phyloP scores from a whole-genome alignment of 2,113 vertebrate species.

The Microtus oregoni region DNA sequence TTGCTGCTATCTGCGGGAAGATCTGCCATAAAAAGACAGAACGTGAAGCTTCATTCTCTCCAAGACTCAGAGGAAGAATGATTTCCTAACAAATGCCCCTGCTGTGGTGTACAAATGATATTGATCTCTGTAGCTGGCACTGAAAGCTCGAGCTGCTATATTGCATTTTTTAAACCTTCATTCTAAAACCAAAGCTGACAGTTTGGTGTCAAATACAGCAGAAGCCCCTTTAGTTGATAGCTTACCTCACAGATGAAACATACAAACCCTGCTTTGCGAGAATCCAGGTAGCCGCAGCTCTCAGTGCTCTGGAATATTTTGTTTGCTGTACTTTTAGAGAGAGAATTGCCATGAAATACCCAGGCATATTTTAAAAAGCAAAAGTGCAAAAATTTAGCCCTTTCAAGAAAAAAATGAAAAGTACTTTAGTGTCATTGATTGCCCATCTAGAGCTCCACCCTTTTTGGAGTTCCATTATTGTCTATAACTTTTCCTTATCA shows the following conservation, averaged over 20 bases:
- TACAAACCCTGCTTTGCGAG: background rate
- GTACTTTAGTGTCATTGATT: background rate
- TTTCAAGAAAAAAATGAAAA: background rate
- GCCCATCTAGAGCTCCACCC: background rate
- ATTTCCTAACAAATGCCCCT: slow-evolving; percentile 65
- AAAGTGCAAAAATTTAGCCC: background rate
- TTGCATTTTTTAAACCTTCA: slow-evolving; percentile 56
- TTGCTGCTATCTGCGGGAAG: background rate
- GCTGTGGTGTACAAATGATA: slow-evolving; percentile 50
- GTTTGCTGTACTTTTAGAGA: slow-evolving; percentile 36
- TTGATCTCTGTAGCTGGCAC: slow-evolving; percentile 50
- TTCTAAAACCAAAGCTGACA: slow-evolving; percentile 63
- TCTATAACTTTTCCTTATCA: background rate
- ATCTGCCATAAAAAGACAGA: background rate
- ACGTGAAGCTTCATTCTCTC: slow-evolving; percentile 10
- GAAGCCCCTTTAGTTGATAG: slow-evolving; percentile 39
- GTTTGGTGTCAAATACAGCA: slow-evolving; percentile 42
- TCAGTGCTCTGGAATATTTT: slow-evolving; percentile 6
- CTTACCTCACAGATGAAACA: slow-evolving; percentile 33
- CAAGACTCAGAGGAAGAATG: slow-evolving; percentile 15
- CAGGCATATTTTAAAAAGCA: background rate
- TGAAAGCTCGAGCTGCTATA: slow-evolving; percentile 2
- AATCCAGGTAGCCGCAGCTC: slow-evolving; percentile 20
- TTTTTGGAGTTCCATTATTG: background rate
- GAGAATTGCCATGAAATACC: background rate